A percentile compares a stretch with the other conserved stretches of the same genome.
phyloP scores from a whole-genome alignment of 1,140 invertebrate species.

The Heliconius melpomene region DNA sequence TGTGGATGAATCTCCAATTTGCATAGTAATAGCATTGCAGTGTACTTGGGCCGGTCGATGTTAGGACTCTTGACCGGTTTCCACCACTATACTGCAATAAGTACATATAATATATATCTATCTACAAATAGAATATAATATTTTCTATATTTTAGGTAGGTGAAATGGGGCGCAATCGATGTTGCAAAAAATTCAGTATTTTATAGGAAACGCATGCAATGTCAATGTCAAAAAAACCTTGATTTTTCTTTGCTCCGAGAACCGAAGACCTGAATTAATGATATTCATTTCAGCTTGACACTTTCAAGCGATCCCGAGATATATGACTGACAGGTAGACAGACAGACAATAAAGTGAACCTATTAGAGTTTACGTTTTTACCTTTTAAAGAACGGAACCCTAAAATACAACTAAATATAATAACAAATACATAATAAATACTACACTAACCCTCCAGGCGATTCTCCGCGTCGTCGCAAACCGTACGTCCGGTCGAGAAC shows the following conservation, averaged over 20 bases:
- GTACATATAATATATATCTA: not conserved
- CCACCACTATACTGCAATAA: not conserved
- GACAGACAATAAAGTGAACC: too few relatives aligned
- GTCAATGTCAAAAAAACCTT: too few relatives aligned
- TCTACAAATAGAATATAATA: not conserved
- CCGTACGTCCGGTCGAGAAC: slow-evolving; percentile 17
- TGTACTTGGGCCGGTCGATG: not conserved
- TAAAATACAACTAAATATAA: not conserved
- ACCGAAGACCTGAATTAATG: too few relatives aligned
- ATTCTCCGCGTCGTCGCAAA: not conserved
- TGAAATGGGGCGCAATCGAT: too few relatives aligned
- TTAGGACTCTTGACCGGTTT: not conserved
- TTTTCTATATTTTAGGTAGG: too few relatives aligned
- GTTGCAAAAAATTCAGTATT: too few relatives aligned
- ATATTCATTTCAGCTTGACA: not conserved
- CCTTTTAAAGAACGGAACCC: too few relatives aligned
- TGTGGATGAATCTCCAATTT: slow-evolving; percentile 24
- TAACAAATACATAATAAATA: slow-evolving; percentile 16
- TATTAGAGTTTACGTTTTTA: too few relatives aligned
- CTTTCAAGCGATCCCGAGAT: not conserved
- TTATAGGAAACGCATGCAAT: too few relatives aligned
- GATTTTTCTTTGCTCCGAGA: too few relatives aligned
- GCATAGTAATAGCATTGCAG: slow-evolving; percentile 39
- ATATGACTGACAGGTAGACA: too few relatives aligned
- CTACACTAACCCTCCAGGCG: not conserved